Percentiles rank a stretch among this genome's conserved stretches.
These are phyloP conservation scores for Gouania willdenowi DNA, from an alignment of 2,797 vertebrate species.

Conservation along the genomic window DNA sequence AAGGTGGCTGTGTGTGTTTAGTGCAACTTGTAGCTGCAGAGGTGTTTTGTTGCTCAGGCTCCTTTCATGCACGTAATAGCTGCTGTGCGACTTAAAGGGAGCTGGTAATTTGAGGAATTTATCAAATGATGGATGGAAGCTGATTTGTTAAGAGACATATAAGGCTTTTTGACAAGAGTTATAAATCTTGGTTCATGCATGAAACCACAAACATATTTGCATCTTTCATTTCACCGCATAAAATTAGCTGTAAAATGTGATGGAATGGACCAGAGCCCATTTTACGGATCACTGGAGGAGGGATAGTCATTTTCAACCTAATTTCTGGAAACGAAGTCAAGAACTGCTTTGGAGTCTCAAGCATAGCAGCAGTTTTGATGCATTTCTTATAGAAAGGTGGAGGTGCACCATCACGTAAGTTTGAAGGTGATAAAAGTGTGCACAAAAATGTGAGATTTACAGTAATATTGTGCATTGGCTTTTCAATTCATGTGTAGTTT, in stretches of 20 bases:
- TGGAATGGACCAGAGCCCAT: slow-evolving; percentile 40
- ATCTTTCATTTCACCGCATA: slow-evolving; percentile 42
- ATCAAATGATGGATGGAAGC: slow-evolving; percentile 60
- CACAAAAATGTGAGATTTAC: not conserved
- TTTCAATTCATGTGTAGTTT: too few species aligned
- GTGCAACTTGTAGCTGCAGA: not conserved
- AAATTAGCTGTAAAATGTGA: slow-evolving; percentile 62
- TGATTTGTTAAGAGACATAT: slow-evolving; percentile 54
- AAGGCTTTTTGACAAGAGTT: slow-evolving; percentile 39
- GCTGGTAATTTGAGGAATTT: slow-evolving; percentile 53
- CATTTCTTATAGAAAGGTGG: slow-evolving; percentile 34
- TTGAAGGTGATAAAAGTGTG: slow-evolving; percentile 1
- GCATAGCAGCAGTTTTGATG: slow-evolving; percentile 24
- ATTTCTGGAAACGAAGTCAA: slow-evolving; percentile 39
- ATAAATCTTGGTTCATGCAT: slow-evolving; percentile 67
- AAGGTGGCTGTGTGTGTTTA: slow-evolving; percentile 9
- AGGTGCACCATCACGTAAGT: slow-evolving; percentile 18
- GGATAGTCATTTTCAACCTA: slow-evolving; percentile 37
- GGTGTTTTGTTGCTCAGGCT: slow-evolving; percentile 17
- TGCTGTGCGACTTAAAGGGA: slow-evolving; percentile 46
- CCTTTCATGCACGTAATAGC: slow-evolving; percentile 54
- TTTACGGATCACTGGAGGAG: slow-evolving; percentile 35
- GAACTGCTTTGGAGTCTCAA: slow-evolving; percentile 15
- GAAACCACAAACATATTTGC: slow-evolving; percentile 63
- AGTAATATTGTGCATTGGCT: too few species aligned